Evolutionary conservation across 1,140 invertebrate genomes (phyloP).

Genomic region (Trialeurodes vaporariorum): DNA sequence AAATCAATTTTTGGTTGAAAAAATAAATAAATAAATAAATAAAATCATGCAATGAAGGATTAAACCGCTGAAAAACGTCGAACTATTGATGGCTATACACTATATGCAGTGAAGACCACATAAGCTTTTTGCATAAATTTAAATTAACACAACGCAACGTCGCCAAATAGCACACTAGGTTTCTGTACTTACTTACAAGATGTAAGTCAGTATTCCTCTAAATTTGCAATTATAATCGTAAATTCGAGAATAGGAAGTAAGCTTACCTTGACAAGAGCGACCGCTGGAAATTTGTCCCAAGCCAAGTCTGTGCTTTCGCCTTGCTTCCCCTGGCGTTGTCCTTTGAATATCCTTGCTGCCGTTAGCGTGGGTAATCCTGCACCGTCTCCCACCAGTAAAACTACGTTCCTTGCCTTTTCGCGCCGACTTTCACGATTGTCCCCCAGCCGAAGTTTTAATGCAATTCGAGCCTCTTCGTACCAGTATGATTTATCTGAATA

Average conservation of each 20-base stretch:
- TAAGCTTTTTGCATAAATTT: no score
- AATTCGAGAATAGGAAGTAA: background rate
- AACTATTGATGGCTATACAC: no score
- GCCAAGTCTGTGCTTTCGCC: constrained; percentile 53
- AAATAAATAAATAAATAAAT: no score
- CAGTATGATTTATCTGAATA: constrained; percentile 26
- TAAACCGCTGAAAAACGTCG: no score
- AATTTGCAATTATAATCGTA: no score
- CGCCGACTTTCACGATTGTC: constrained; percentile 3
- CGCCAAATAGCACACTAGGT: no score
- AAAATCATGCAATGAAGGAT: no score
- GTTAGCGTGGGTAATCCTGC: constrained; percentile 66
- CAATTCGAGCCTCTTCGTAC: constrained; percentile 26
- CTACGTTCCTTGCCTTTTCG: constrained; percentile 42
- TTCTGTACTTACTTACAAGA: no score
- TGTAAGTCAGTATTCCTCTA: no score
- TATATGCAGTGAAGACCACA: no score
- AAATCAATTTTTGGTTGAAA: no score
- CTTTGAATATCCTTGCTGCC: constrained; percentile 54
- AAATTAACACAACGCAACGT: no score
- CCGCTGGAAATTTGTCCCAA: constrained; percentile 61
- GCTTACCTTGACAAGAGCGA: constrained; percentile 55
- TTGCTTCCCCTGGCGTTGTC: constrained; percentile 36
- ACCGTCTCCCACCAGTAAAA: constrained; percentile 69
- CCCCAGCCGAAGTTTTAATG: constrained; percentile 17